Conservation (phyloP, 1,140 invertebrate genomes). For the Solenopsis invicta region DNA sequence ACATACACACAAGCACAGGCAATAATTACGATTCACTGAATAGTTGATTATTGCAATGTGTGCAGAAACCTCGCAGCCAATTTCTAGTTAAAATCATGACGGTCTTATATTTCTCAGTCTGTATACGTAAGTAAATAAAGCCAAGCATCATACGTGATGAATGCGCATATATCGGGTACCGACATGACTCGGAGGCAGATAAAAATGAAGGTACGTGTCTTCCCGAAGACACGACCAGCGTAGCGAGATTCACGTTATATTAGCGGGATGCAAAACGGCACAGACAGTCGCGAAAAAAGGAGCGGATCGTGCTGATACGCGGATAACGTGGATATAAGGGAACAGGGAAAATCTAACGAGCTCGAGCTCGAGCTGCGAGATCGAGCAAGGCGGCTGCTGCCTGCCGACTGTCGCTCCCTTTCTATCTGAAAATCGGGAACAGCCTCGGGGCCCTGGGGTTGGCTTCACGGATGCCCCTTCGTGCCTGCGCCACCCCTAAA, state of each 20-base stretch:
- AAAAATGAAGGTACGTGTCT: slow-evolving; percentile 43
- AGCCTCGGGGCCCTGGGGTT: slow-evolving; percentile 75
- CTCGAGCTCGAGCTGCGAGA: slow-evolving; percentile 71
- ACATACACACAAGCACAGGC: not conserved
- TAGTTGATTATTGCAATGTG: not conserved
- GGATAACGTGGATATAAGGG: slow-evolving; percentile 79
- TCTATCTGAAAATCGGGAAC: slow-evolving; percentile 60
- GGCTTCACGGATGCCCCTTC: slow-evolving; percentile 74
- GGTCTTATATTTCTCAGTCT: not conserved
- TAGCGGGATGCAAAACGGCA: slow-evolving; percentile 47
- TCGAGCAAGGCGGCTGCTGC: slow-evolving; percentile 72
- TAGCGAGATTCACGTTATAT: slow-evolving; percentile 34
- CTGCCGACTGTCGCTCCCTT: slow-evolving; percentile 44
- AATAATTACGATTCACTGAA: not conserved
- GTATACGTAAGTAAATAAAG: not conserved
- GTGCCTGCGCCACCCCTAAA: slow-evolving; percentile 78
- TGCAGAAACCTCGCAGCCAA: not conserved
- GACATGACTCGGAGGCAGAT: slow-evolving; percentile 32
- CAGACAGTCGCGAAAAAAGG: slow-evolving; percentile 34
- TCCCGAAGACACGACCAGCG: slow-evolving; percentile 35
- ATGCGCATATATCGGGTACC: not conserved
- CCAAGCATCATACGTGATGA: too few species aligned
- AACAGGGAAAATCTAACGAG: slow-evolving; percentile 83
- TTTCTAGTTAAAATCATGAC: not conserved
- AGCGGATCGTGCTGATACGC: slow-evolving; percentile 52